Conservation (phyloP, 1,140 invertebrate genomes). For the Calliphora vicina region DNA sequence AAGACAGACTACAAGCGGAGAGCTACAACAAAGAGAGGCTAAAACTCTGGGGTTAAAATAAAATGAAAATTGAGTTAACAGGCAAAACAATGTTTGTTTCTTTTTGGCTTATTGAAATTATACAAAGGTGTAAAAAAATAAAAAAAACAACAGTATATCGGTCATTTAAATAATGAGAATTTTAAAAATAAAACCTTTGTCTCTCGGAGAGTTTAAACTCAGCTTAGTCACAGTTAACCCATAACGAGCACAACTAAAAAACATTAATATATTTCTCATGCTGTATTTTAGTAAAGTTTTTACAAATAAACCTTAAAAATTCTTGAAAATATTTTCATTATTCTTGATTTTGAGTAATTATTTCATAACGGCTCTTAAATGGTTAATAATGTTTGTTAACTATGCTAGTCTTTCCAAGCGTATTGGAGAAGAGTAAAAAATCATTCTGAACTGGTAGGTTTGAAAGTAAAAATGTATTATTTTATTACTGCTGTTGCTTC, state of each 20-base stretch:
- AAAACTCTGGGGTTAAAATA: too few relatives aligned
- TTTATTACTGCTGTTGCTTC: not conserved
- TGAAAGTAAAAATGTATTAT: slow-evolving; percentile 14
- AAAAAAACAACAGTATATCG: not conserved
- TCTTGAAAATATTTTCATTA: too few relatives aligned
- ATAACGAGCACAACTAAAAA: not conserved
- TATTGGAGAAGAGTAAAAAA: not conserved
- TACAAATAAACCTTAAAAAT: too few relatives aligned
- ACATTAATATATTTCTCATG: too few relatives aligned
- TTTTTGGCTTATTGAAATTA: not conserved
- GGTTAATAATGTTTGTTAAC: not conserved
- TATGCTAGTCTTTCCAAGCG: not conserved
- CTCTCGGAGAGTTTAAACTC: not conserved
- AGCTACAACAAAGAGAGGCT: not conserved
- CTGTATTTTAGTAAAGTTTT: too few relatives aligned
- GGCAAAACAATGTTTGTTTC: slow-evolving; percentile 1
- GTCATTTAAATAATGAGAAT: not conserved
- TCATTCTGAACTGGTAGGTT: slow-evolving; percentile 17
- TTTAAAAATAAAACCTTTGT: not conserved
- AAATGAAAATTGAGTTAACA: not conserved
- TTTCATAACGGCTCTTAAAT: not conserved
- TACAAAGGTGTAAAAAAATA: not conserved
- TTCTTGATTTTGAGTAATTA: too few relatives aligned
- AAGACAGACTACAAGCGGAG: not conserved
- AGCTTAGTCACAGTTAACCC: not conserved